phyloP scores from a whole-genome alignment of 1,140 invertebrate species.

The Drosophila insularis region DNA sequence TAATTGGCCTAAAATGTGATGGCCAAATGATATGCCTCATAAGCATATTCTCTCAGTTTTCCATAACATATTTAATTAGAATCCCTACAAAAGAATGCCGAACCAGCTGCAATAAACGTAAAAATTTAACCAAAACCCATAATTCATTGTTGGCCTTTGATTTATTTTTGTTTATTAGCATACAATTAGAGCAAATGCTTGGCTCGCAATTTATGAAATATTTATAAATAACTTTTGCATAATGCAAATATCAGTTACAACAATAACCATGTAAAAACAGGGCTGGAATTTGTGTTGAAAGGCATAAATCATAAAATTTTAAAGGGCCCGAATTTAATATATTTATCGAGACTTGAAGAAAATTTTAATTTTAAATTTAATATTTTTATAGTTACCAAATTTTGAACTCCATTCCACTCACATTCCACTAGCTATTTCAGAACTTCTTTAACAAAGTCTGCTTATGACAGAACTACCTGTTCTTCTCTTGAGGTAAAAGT shows the following conservation, averaged over 20 bases:
- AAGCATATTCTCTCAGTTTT: constrained; percentile 21
- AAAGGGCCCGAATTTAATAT: too few relatives aligned
- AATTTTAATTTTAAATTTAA: too few relatives aligned
- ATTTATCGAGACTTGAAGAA: too few relatives aligned
- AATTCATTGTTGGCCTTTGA: constrained; percentile 64
- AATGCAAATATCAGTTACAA: constrained; percentile 60
- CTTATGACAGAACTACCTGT: too few relatives aligned
- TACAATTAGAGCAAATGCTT: constrained; percentile 74
- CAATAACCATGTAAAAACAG: constrained; percentile 8
- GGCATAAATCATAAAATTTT: too few relatives aligned
- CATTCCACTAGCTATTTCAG: too few relatives aligned
- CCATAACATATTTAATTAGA: constrained; percentile 50
- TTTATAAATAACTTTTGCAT: constrained; percentile 43
- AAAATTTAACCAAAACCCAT: constrained; percentile 26
- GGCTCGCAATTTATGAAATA: constrained; percentile 65
- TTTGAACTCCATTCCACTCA: too few relatives aligned
- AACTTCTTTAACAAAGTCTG: too few relatives aligned
- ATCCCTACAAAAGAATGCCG: constrained; percentile 59
- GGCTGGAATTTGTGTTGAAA: not conserved
- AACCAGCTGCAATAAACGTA: constrained; percentile 28
- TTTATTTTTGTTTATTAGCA: constrained; percentile 69
- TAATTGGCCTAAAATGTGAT: constrained; percentile 62
- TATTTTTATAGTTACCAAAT: too few relatives aligned
- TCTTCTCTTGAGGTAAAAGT: too few relatives aligned
- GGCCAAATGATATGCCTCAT: constrained; percentile 47